These are phyloP conservation scores for Ptyas mucosa DNA, from an alignment of 2,113 vertebrate genomes.

Conservation along the genomic window DNA sequence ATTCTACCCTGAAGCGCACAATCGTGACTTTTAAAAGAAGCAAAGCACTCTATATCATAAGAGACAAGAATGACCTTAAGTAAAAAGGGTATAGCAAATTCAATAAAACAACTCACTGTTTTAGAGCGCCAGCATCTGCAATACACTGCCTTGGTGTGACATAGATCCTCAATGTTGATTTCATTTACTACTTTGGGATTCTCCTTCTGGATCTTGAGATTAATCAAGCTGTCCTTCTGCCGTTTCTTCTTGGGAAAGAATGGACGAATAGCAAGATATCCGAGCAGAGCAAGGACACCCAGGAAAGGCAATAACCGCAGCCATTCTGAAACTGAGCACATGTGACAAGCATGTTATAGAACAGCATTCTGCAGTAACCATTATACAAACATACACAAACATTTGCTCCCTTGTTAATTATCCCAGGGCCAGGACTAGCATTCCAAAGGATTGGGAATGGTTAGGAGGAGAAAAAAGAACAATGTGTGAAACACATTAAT, in stretches of 20 bases:
- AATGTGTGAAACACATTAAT: not conserved
- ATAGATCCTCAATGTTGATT: constrained; percentile 96
- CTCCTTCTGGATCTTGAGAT: constrained; percentile 98
- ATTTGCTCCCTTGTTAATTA: not conserved
- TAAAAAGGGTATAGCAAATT: not conserved
- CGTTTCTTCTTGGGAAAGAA: constrained; percentile 93
- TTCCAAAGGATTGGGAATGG: not conserved
- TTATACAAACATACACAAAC: not conserved
- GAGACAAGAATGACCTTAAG: not conserved
- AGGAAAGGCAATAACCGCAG: constrained; percentile 89
- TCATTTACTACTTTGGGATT: constrained; percentile 97
- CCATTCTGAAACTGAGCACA: constrained; percentile 90
- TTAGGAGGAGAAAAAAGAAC: not conserved
- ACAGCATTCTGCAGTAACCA: not conserved
- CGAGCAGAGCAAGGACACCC: constrained; percentile 88
- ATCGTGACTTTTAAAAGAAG: not conserved
- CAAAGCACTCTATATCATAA: not conserved
- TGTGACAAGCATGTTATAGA: not conserved
- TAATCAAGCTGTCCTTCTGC: constrained; percentile 95
- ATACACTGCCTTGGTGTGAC: constrained; percentile 88
- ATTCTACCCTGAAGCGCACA: not conserved
- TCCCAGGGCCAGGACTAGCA: not conserved
- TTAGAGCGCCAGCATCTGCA: constrained; percentile 98
- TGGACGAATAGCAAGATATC: constrained; percentile 91
- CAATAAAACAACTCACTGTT: constrained; percentile 78